A percentile compares a stretch with the other conserved stretches of the same genome.
Evolutionary conservation across 2,113 vertebrate species (phyloP).

Genomic region (Bombycilla garrulus): DNA sequence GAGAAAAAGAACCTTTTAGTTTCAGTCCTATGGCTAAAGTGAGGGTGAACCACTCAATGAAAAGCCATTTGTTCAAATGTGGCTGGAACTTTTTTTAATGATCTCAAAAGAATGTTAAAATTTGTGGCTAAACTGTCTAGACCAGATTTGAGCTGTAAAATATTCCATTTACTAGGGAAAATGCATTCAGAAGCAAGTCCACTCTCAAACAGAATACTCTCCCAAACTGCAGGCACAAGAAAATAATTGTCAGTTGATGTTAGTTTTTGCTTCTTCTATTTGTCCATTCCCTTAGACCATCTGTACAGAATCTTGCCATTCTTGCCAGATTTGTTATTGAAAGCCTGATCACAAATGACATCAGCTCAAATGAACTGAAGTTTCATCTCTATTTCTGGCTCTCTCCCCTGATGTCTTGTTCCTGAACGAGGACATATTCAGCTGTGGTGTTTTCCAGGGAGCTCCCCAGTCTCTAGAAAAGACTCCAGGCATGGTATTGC

Average conservation of each 20-base stretch:
- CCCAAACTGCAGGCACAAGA: background rate
- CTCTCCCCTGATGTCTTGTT: background rate
- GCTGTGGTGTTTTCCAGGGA: background rate
- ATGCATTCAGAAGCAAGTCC: background rate
- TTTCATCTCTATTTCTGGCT: background rate
- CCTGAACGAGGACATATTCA: background rate
- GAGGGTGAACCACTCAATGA: background rate
- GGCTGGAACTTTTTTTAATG: constrained; percentile 4
- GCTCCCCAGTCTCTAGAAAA: background rate
- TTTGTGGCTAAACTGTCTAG: constrained; percentile 49
- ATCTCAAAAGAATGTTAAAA: constrained; percentile 58
- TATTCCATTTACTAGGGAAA: constrained; percentile 31
- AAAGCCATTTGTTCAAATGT: constrained; percentile 52
- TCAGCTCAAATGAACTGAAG: background rate
- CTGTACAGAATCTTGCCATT: background rate
- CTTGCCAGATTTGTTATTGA: background rate
- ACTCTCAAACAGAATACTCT: background rate
- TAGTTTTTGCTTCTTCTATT: background rate
- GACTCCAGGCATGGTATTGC: background rate
- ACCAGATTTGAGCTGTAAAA: constrained; percentile 44
- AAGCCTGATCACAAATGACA: background rate
- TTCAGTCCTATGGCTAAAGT: background rate
- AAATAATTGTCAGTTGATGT: background rate
- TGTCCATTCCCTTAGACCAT: background rate
- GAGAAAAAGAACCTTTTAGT: background rate